Base-by-base conservation (phyloP, 64 coral and sea anemone species). In the Dendronephthya gigantea region DNA sequence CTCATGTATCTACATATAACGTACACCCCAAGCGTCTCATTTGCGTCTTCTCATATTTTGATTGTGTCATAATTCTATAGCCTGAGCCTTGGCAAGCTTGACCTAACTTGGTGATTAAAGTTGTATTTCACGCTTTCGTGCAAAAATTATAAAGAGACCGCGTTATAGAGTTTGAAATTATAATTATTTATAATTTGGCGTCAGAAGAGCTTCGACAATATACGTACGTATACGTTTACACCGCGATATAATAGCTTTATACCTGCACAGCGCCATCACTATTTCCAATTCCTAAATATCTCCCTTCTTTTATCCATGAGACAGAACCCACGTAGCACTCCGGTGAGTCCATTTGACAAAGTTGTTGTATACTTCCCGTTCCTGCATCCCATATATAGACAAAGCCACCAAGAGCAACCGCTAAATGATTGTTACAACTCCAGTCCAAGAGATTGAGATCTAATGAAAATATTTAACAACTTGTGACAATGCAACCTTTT, bases 301-400 rank as follows among this genome's bases (percentile, higher is more conserved):
- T 96, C 6, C 91, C 94, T 89, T 97, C 94, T 39, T 93, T 93
- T 35, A 97, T 97, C 94, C 94, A 97, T 34, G 94, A 93, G 13
- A 97, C 91, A 76, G 94, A 93, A 28, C 91, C 90, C 84, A 97
- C 70, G 76, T 93, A 97, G 28, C 87, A 90, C 17, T 97, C 94
- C 13, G 89, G 69, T 25, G 94, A 87, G 16, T 84, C 89, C 90
- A 93, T 93, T 66, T 97, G 89, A 87, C 94, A 97, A 16, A 97
- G 92, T 68, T 97, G 94, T 25, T 93, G 91, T 51, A 97, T 97
- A 70, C 93, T 84, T 33, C 94, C 94, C 82, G 84, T 83, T 40
- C 68, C 83, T 30, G 91, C 92, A 93, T 97, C 90, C 94, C 94
- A 97, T 12, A 97, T 39, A 27, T 97, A 97, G 0, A 97, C 89